Conservation (phyloP, 1,140 invertebrate species). For the Babylonia areolata region DNA sequence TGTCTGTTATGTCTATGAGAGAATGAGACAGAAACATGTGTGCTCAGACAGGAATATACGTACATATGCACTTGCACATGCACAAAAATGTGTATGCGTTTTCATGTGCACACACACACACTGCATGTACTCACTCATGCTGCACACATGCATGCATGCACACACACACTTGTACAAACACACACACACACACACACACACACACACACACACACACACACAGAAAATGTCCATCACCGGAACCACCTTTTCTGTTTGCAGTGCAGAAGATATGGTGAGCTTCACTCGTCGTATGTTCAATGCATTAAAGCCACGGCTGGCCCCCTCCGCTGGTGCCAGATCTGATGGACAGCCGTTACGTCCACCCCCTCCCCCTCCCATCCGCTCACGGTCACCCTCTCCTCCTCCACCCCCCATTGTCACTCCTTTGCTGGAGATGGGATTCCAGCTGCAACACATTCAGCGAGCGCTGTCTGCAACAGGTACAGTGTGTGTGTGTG, state of each 20-base stretch:
- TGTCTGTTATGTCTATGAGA: too few relatives aligned
- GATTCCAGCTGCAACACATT: slow-evolving; percentile 81
- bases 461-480: slow-evolving; percentile 80
- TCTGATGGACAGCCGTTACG: slow-evolving; percentile 43
- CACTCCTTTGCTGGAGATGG: slow-evolving; percentile 81
- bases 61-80: too few relatives aligned
- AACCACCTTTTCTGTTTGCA: slow-evolving; percentile 22
- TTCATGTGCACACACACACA: too few relatives aligned
- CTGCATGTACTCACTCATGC: too few relatives aligned
- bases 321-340: slow-evolving; percentile 30
- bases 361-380: slow-evolving; percentile 59
- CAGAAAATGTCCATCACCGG: too few relatives aligned
- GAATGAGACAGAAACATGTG: too few relatives aligned
- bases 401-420: slow-evolving; percentile 78
- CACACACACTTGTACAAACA: too few relatives aligned
- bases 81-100: too few relatives aligned
- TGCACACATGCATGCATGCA: too few relatives aligned
- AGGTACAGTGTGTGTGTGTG: slow-evolving; percentile 62
- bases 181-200: too few relatives aligned
- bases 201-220: too few relatives aligned
- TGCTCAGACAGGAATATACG: too few relatives aligned
- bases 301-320: slow-evolving; percentile 43
- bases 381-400: slow-evolving; percentile 71
- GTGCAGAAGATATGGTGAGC: slow-evolving; percentile 56
- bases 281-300: slow-evolving; percentile 51